A percentile compares a stretch with the other conserved stretches of the same genome.
phyloP scores from a whole-genome alignment of 30 jellyfish, hydroid and myxozoan species.

The Cassiopea andromeda region DNA sequence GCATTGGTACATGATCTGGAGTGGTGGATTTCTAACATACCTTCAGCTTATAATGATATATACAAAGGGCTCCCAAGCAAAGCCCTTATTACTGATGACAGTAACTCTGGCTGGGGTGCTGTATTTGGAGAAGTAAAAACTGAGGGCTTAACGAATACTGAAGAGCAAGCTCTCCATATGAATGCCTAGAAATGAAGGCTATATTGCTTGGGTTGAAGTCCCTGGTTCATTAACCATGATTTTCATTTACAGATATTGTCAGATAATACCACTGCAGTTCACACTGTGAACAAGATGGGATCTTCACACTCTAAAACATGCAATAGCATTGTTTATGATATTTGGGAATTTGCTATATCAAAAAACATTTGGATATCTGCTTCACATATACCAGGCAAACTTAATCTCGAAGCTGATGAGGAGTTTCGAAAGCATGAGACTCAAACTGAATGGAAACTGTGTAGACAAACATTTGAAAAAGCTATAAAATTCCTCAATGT shows the following conservation, averaged over 20 bases:
- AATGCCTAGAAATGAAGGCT: conserved; percentile 32
- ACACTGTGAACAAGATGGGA: conserved; percentile 21
- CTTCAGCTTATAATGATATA: conserved; percentile 21
- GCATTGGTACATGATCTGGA: not conserved
- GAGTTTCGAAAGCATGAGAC: not conserved
- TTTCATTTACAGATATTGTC: conserved; percentile 15
- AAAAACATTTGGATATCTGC: conserved; percentile 44
- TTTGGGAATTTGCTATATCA: conserved; percentile 18
- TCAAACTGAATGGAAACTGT: conserved; percentile 42
- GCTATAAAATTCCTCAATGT: not conserved
- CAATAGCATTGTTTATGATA: not conserved
- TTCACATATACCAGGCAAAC: conserved; percentile 60
- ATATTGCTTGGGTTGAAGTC: conserved; percentile 15
- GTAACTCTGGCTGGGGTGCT: conserved; percentile 54
- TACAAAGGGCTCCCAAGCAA: conserved; percentile 23
- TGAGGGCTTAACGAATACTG: conserved; percentile 17
- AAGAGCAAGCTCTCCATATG: conserved; percentile 4
- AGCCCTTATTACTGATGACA: conserved; percentile 29
- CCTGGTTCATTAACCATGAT: not conserved
- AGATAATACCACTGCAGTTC: conserved; percentile 55
- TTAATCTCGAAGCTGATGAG: conserved; percentile 23
- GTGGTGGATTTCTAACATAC: conserved; percentile 33
- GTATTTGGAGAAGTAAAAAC: not conserved
- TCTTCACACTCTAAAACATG: conserved; percentile 10
- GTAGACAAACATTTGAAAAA: not conserved